Evolutionary conservation across 2,888 invertebrate genomes (phyloP), one percentile per base, ranked within the genome.

Genomic region (Chaitophorus viminalis): DNA sequence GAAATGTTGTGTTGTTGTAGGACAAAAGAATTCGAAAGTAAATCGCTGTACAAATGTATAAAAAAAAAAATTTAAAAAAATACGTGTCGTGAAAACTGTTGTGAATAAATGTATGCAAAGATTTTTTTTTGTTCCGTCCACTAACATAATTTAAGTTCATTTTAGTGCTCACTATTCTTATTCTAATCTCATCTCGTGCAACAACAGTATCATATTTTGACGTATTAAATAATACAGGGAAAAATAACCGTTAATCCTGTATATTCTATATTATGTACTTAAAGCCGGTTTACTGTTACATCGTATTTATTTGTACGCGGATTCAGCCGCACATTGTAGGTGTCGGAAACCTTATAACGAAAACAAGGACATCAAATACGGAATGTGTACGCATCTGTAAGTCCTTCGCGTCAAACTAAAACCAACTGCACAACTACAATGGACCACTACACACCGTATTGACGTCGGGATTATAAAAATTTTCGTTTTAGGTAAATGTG

Each of bases 181-280:
- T 79, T 36, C 65, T 79, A 79, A 79, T 79, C 36, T n/a, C 60
- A 33, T n/a, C 36, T 36, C n/a, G 54, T 25, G 36, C 79, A 25
- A 18, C 79, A 25, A 18, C n/a, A 36, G n/a, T 79, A 79, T 79
- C 36, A 25, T 79, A 79, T 65, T 79, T 79, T 65, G 36, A 79
- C 36, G n/a, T 54, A 33, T 79, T 79, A 65, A 46, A 79, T 25
- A 65, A 65, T 11, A n/a, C 60, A 54, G 18, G 31, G 31, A 8
- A n/a, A n/a, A 65, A 65, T 79, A 79, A 79, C 36, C 36, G 79
- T 65, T 79, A 79, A 65, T 79, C 79, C 79, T 60, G 21, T 14
- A 31, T n/a, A n/a, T n/a, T n/a, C n/a, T n/a, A n/a, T n/a, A n/a
- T n/a, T n/a, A n/a, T n/a, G n/a, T 46, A 46, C 6, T 36, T 6